Evolutionary conservation across 2,113 vertebrate genomes (phyloP).

Genomic region (Lynx canadensis): DNA sequence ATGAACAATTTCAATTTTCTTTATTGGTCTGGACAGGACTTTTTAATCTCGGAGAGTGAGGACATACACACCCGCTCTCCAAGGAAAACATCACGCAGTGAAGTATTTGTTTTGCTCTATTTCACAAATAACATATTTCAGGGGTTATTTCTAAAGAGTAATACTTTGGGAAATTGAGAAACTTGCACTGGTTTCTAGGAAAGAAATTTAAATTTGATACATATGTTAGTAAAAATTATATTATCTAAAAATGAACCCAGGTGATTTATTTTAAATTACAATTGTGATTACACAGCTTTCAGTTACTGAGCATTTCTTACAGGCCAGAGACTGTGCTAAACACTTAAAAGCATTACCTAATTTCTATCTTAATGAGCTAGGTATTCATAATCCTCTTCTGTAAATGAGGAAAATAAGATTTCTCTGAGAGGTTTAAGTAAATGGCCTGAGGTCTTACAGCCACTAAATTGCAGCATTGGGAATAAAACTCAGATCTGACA

Average conservation of each 20-base stretch:
- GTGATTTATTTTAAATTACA: background rate
- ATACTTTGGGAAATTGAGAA: conserved; percentile 9
- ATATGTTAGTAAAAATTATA: conserved; percentile 10
- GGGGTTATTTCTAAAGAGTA: conserved; percentile 29
- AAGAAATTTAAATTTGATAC: conserved; percentile 45
- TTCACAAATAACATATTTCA: conserved; percentile 55
- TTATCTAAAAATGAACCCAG: conserved; percentile 30
- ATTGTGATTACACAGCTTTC: background rate
- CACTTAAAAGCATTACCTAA: conserved; percentile 29
- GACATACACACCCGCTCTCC: conserved; percentile 62
- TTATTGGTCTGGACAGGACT: conserved; percentile 45
- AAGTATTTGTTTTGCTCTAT: conserved; percentile 73
- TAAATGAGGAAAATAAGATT: conserved; percentile 56
- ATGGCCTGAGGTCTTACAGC: background rate
- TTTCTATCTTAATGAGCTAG: conserved; percentile 45
- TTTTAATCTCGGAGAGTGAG: conserved; percentile 48
- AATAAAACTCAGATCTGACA: conserved; percentile 12
- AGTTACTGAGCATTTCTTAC: conserved; percentile 7
- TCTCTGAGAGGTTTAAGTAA: conserved; percentile 45
- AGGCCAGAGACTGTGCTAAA: background rate
- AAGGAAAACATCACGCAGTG: conserved; percentile 59
- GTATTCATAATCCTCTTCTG: conserved; percentile 48
- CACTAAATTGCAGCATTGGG: background rate
- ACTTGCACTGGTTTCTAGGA: background rate
- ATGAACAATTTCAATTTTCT: conserved; percentile 52